A percentile compares a stretch with the other conserved stretches of the same genome.
Evolutionary conservation across 2,113 vertebrate genomes (phyloP).

Genomic region (Thamnaconus septentrionalis): DNA sequence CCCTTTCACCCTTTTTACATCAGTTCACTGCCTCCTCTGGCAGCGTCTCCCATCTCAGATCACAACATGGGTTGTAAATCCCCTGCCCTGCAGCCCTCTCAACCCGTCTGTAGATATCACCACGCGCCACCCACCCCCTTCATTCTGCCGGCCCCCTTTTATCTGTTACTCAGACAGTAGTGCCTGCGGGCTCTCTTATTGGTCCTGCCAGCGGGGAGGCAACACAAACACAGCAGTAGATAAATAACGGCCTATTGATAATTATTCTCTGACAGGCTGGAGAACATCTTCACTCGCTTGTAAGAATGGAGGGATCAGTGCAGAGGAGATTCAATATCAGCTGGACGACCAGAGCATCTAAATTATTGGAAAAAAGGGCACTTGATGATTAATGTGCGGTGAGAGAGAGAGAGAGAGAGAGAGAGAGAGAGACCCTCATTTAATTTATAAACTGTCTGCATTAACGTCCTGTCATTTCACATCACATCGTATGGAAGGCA

Average conservation of each 20-base stretch:
- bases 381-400: constrained; percentile 46
- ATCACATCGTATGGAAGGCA: constrained; percentile 38
- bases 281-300: constrained; percentile 45
- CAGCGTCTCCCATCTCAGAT: constrained; percentile 64
- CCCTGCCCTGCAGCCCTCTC: constrained; percentile 20
- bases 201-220: constrained; percentile 29
- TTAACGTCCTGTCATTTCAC: constrained; percentile 55
- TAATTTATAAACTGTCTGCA: constrained; percentile 51
- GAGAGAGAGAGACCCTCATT: constrained; percentile 14
- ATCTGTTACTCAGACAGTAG: constrained; percentile 17
- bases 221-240: constrained; percentile 28
- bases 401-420: no score
- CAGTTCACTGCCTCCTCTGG: constrained; percentile 51
- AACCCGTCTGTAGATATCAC: background rate
- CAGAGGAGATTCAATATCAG: constrained; percentile 42
- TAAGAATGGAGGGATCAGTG: constrained; percentile 45
- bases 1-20: constrained; percentile 57
- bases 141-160: constrained; percentile 9
- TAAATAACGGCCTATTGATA: constrained; percentile 36
- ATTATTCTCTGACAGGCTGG: constrained; percentile 26
- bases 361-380: constrained; percentile 48
- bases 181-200: constrained; percentile 26
- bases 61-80: constrained; percentile 39
- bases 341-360: constrained; percentile 47
- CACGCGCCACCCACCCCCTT: constrained; percentile 21